These are phyloP conservation scores for Mormyrops boulengeri DNA, from an alignment of 2,797 vertebrate genomes.

Conservation along the genomic window DNA sequence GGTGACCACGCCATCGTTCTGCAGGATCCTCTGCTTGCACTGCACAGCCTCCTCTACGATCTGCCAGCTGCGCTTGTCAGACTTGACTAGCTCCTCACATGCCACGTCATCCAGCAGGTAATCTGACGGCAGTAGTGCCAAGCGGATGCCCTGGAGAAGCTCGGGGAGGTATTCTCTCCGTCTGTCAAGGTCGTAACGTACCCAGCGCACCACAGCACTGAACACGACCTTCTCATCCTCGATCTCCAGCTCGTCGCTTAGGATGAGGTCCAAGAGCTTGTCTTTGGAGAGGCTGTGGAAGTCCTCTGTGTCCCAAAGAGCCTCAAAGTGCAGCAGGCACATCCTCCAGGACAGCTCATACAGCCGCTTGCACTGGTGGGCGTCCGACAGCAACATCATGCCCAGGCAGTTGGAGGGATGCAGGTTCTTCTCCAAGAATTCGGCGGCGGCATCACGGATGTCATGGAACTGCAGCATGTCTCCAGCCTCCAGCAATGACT, in stretches of 20 bases:
- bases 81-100: conserved; percentile 77
- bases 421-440: conserved; percentile 88
- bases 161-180: conserved; percentile 74
- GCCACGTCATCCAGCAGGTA: conserved; percentile 77
- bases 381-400: conserved; percentile 87
- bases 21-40: conserved; percentile 82
- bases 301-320: conserved; percentile 77
- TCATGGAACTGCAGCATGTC: conserved; percentile 96
- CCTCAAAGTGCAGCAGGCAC: conserved; percentile 86
- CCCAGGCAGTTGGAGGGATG: conserved; percentile 85
- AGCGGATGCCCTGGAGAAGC: conserved; percentile 72
- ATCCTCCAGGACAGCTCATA: conserved; percentile 86
- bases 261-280: conserved; percentile 79
- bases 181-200: conserved; percentile 68
- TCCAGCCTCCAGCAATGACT: conserved; percentile 83
- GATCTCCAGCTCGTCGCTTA: conserved; percentile 88
- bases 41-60: conserved; percentile 83
- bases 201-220: conserved; percentile 81
- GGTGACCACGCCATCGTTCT: conserved; percentile 80
- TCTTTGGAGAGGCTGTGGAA: conserved; percentile 83
- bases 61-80: conserved; percentile 71
- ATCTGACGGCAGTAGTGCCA: conserved; percentile 81
- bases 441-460: conserved; percentile 79
- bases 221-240: conserved; percentile 88
- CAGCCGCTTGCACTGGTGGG: conserved; percentile 85